Conservation (phyloP, 1,140 invertebrate species). For the Drosophila insularis region DNA sequence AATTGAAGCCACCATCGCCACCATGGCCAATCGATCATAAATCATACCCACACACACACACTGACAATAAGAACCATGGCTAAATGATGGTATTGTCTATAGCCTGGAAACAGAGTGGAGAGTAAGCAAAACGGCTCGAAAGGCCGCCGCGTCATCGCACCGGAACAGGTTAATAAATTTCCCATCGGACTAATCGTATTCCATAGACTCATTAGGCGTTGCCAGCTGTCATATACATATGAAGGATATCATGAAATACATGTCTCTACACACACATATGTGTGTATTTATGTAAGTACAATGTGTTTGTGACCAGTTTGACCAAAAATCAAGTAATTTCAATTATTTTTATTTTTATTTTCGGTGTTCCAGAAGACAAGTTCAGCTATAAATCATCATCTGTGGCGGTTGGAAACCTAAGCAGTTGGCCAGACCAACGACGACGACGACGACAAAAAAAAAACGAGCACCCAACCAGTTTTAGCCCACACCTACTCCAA, state of each 20-base stretch:
- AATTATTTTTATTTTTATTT: conserved; percentile 22
- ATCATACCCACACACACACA: conserved; percentile 48
- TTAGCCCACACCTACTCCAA: conserved; percentile 72
- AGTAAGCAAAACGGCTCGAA: conserved; percentile 41
- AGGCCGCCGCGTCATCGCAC: conserved; percentile 58
- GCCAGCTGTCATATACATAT: conserved; percentile 44
- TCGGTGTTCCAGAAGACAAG: conserved; percentile 69
- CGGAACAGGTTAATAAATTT: conserved; percentile 79
- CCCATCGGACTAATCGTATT: conserved; percentile 53
- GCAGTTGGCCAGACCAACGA: conserved; percentile 34
- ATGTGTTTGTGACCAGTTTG: conserved; percentile 38
- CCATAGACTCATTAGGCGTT: conserved; percentile 41
- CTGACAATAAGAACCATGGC: conserved; percentile 26
- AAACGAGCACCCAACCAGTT: conserved; percentile 63
- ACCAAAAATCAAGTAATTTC: conserved; percentile 51
- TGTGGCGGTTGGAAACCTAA: conserved; percentile 35
- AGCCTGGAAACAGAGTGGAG: conserved; percentile 23
- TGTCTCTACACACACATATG: too few species aligned
- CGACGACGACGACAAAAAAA: neutral
- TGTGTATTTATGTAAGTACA: too few species aligned
- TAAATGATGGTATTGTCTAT: conserved; percentile 13
- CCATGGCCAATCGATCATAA: conserved; percentile 47
- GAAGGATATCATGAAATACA: conserved; percentile 34
- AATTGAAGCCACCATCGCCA: conserved; percentile 16
- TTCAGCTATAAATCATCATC: conserved; percentile 77